Evolutionary conservation across 2,888 invertebrate genomes (phyloP), one percentile per base, ranked within the genome.

Genomic region (Punctoribates punctum): DNA sequence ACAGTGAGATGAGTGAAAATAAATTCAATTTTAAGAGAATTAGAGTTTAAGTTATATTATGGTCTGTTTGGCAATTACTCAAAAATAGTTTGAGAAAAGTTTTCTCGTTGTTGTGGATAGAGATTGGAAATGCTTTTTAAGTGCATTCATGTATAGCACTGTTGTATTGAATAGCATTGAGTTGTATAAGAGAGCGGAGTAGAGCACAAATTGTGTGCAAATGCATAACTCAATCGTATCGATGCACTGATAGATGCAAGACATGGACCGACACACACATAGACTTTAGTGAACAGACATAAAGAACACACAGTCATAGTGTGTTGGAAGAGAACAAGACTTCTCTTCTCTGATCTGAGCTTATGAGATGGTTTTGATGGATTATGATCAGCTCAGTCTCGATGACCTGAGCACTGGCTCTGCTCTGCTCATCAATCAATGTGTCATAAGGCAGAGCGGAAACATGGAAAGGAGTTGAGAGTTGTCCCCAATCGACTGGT

Each of bases 381-480:
- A 74, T 74, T 74, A 74, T 60, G 57, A 74, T 54, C 74, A 74
- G 73, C 73, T 62, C 57, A 74, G 51, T 54, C 54, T 57, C 74
- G 60, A 74, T 74, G 74, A 74, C 74, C 74, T 60, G 60, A 57
- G 60, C 74, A 29, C 73, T 73, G 48, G 48, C 48, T 17, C 48
- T 48, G 51, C 74, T 60, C 57, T 17, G 42, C 74, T 74, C 74
- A 74, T 74, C 74, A 74, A 74, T 74, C 74, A 74, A 38, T 20
- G 67, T 67, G 67, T 74, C 57, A 74, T 20, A 34, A 54, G 54
- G 6, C 34, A 62, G 60, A 74, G 54, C 74, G 74, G 74, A 74
- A 74, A 74, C 74, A 74, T 29, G 15, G 74, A 74, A 60, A 74
- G 60, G 60, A 74, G 25, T 57, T 8, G 57, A 54, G 17, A 54